These are phyloP conservation scores for Nebria brevicollis DNA, from an alignment of 2,888 invertebrate species.

Conservation along the genomic window DNA sequence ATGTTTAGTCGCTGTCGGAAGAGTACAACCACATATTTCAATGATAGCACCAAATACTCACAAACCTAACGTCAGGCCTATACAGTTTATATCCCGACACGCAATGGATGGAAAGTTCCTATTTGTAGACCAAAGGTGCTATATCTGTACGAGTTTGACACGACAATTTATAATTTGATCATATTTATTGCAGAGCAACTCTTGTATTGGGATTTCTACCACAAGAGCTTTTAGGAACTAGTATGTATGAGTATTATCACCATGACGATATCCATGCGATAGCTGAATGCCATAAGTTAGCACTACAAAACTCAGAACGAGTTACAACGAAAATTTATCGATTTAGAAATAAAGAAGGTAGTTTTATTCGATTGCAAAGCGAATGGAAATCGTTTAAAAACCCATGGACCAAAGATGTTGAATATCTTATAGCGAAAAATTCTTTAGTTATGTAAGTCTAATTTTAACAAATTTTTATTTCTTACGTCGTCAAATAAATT, in stretches of 20 bases:
- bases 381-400: constrained; percentile 91
- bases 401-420: constrained; percentile 96
- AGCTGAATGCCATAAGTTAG: constrained; percentile 85
- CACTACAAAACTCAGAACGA: constrained; percentile 72
- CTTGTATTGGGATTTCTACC: constrained; percentile 89
- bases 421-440: constrained; percentile 89
- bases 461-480: too few relatives aligned
- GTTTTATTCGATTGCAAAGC: constrained; percentile 78
- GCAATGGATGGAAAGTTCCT: constrained; percentile 92
- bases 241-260: constrained; percentile 92
- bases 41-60: constrained; percentile 60
- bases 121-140: constrained; percentile 89
- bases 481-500: too few relatives aligned
- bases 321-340: constrained; percentile 78
- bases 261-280: constrained; percentile 82
- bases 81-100: constrained; percentile 86
- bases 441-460: constrained; percentile 74
- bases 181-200: constrained; percentile 74
- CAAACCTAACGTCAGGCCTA: constrained; percentile 67
- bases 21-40: constrained; percentile 73
- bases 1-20: constrained; percentile 89
- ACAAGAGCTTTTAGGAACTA: constrained; percentile 91
- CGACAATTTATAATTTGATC: constrained; percentile 3
- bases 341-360: constrained; percentile 83
- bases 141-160: neutral